phyloP scores from a whole-genome alignment of 2,113 vertebrate species.

The Orycteropus afer region DNA sequence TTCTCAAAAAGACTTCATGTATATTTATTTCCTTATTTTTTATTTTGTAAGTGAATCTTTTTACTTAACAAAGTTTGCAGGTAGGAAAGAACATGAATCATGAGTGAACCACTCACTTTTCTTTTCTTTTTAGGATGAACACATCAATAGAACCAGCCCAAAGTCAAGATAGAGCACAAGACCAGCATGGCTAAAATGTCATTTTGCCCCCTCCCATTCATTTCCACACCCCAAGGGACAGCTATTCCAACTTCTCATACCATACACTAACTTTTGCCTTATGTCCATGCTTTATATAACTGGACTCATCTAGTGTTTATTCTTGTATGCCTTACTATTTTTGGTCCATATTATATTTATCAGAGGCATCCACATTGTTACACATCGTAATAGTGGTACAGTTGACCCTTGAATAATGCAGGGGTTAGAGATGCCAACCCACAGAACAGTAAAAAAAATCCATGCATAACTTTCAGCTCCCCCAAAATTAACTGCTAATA shows the following conservation, averaged over 20 bases:
- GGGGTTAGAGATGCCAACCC: too few species aligned
- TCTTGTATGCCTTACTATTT: not conserved
- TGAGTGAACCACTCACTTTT: not conserved
- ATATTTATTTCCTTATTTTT: not conserved
- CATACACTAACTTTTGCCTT: not conserved
- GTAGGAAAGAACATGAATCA: not conserved
- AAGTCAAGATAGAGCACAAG: not conserved
- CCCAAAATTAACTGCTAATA: too few species aligned
- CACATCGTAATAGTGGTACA: not conserved
- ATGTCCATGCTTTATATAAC: not conserved
- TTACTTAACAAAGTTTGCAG: not conserved
- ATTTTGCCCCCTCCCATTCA: not conserved
- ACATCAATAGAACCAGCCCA: not conserved
- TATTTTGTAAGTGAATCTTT: not conserved
- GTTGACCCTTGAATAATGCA: too few species aligned
- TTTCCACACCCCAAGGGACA: not conserved
- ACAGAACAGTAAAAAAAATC: too few species aligned
- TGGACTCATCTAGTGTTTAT: not conserved
- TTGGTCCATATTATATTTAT: not conserved
- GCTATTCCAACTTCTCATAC: not conserved
- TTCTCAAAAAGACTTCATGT: not conserved
- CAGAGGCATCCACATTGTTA: not conserved
- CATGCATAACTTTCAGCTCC: too few species aligned
- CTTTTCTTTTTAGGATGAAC: not conserved
- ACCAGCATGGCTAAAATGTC: not conserved